phyloP scores from a whole-genome alignment of 2,888 invertebrate species.

The Polia nebulosa region DNA sequence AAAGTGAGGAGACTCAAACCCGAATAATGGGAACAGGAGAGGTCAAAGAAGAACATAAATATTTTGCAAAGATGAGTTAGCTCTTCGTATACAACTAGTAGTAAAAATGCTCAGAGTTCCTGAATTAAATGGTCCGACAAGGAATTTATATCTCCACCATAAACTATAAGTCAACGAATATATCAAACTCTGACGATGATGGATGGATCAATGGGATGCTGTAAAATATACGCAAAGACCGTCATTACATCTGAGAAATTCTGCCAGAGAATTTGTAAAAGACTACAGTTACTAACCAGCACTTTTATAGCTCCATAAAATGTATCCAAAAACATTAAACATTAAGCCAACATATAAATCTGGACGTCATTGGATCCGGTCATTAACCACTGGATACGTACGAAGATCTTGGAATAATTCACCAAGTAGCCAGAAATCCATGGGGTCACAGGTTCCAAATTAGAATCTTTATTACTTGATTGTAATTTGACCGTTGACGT shows the following conservation, averaged over 20 bases:
- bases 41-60: too few species aligned
- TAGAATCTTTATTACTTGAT: conserved; percentile 53
- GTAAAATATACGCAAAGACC: conserved; percentile 32
- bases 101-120: neutral
- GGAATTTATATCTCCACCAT: conserved; percentile 29
- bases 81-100: neutral
- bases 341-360: conserved; percentile 20
- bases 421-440: conserved; percentile 34
- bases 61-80: neutral
- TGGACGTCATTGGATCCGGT: conserved; percentile 42
- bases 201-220: conserved; percentile 36
- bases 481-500: conserved; percentile 61
- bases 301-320: conserved; percentile 49
- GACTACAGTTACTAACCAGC: conserved; percentile 8
- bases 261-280: conserved; percentile 23
- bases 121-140: conserved; percentile 1
- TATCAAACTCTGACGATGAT: conserved; percentile 38
- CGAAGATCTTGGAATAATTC: conserved; percentile 38
- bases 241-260: conserved; percentile 37
- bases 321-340: conserved; percentile 40
- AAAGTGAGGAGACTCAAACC: too few species aligned
- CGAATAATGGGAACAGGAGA: too few species aligned
- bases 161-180: conserved; percentile 23
- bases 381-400: conserved; percentile 36
- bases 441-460: conserved; percentile 48